These are phyloP conservation scores for Microtus montanus DNA, from an alignment of 2,113 vertebrate species.

Conservation along the genomic window DNA sequence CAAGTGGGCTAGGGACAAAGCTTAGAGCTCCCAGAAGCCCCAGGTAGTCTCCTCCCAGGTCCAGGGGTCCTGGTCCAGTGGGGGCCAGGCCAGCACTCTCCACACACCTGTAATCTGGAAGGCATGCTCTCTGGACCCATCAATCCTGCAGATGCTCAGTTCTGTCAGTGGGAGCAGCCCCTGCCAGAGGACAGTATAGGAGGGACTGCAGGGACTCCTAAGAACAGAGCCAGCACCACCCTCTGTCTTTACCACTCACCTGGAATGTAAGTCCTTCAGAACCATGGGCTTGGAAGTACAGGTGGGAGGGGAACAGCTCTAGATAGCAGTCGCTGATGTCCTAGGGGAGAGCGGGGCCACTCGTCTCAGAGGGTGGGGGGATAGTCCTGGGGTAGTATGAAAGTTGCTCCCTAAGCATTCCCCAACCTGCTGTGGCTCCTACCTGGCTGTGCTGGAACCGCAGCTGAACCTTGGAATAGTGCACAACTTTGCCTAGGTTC, in stretches of 20 bases:
- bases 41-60: background rate
- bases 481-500: slow-evolving; percentile 92
- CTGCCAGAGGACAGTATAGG: slow-evolving; percentile 79
- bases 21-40: background rate
- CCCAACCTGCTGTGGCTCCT: background rate
- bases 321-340: slow-evolving; percentile 94
- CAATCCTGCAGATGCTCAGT: slow-evolving; percentile 87
- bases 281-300: slow-evolving; percentile 94
- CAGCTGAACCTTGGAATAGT: slow-evolving; percentile 96
- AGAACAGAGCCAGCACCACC: fast-evolving
- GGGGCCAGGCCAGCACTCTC: background rate
- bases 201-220: background rate
- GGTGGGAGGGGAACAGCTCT: slow-evolving; percentile 95
- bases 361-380: background rate
- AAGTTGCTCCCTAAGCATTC: background rate
- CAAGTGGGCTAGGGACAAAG: background rate
- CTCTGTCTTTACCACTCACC: slow-evolving; percentile 81
- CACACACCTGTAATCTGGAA: slow-evolving; percentile 93
- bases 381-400: background rate
- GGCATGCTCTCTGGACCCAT: slow-evolving; percentile 86
- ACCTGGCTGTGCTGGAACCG: slow-evolving; percentile 94
- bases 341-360: slow-evolving; percentile 79
- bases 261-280: slow-evolving; percentile 92
- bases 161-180: slow-evolving; percentile 94
- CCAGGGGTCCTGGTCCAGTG: background rate